Conservation (phyloP, 2,888 invertebrate genomes). For the Panopea generosa region DNA sequence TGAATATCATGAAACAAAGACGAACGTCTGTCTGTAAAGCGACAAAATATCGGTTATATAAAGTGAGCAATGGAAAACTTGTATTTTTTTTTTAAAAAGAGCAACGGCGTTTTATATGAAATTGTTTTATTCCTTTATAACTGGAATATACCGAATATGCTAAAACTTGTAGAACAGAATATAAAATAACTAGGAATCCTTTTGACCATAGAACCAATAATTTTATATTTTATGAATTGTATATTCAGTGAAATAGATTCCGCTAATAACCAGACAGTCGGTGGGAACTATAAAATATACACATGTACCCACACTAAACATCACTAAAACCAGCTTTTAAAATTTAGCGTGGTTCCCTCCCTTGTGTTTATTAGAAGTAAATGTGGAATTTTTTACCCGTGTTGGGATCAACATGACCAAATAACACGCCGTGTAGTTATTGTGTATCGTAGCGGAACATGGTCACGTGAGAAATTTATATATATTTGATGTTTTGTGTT, state of each 20-base stretch:
- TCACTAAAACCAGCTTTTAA: background rate
- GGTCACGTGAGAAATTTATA: conserved; percentile 2
- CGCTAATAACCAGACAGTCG: conserved; percentile 1
- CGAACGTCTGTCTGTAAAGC: background rate
- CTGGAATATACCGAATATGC: conserved; percentile 3
- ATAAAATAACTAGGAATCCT: conserved; percentile 1
- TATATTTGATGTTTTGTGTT: conserved; percentile 1
- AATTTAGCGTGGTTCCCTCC: conserved; percentile 1
- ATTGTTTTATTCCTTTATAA: background rate
- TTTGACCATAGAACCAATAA: conserved; percentile 3
- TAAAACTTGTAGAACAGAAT: conserved; percentile 2
- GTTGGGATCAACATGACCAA: conserved; percentile 3
- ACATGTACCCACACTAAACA: conserved; percentile 3
- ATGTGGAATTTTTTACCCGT: conserved; percentile 2
- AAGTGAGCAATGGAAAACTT: conserved; percentile 1
- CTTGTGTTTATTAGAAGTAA: conserved; percentile 3
- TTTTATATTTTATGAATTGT: conserved; percentile 2
- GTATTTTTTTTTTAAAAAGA: conserved; percentile 3
- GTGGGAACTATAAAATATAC: too few relatives aligned
- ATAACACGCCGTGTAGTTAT: conserved; percentile 3
- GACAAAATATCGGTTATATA: conserved; percentile 3
- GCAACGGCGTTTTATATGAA: conserved; percentile 3
- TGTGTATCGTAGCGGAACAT: conserved; percentile 2
- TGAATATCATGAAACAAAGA: conserved; percentile 1
- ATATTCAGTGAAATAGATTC: conserved; percentile 1